Conservation (phyloP, 2,797 vertebrate genomes). For the Rhinella marina region DNA sequence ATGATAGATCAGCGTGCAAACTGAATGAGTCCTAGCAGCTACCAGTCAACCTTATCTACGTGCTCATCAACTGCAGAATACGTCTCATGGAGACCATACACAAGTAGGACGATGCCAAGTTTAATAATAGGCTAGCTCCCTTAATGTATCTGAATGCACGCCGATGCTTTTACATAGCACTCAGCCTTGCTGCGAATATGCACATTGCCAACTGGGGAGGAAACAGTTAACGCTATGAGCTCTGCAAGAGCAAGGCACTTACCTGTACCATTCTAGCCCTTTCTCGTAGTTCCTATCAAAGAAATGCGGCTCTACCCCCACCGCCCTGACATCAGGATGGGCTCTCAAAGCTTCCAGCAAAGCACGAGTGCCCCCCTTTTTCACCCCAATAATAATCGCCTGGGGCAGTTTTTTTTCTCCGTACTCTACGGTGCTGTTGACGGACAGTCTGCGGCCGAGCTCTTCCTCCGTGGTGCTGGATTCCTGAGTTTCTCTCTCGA, state of each 20-base stretch:
- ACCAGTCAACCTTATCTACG: not conserved
- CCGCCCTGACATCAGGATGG: conserved; percentile 95
- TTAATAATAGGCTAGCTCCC: not conserved
- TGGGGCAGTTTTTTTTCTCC: conserved; percentile 94
- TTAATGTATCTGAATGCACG: not conserved
- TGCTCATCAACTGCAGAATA: not conserved
- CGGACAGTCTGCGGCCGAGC: conserved; percentile 77
- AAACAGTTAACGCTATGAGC: not conserved
- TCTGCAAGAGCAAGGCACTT: conserved; percentile 62
- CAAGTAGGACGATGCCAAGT: not conserved
- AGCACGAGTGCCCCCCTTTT: conserved; percentile 95
- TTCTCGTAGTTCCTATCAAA: conserved; percentile 98
- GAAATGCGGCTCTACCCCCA: conserved; percentile 97
- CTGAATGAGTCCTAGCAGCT: not conserved
- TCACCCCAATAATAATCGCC: conserved; percentile 96
- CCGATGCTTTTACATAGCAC: not conserved
- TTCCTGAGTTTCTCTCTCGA: conserved; percentile 80
- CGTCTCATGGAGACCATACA: not conserved
- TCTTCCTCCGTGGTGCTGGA: conserved; percentile 87
- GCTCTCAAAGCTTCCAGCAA: conserved; percentile 93
- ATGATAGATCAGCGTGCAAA: not conserved
- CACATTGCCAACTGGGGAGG: not conserved
- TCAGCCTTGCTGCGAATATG: not conserved
- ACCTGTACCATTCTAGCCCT: conserved; percentile 98
- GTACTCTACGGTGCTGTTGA: conserved; percentile 83